phyloP scores from a whole-genome alignment of 2,113 vertebrate genomes.

The Albula glossodonta region DNA sequence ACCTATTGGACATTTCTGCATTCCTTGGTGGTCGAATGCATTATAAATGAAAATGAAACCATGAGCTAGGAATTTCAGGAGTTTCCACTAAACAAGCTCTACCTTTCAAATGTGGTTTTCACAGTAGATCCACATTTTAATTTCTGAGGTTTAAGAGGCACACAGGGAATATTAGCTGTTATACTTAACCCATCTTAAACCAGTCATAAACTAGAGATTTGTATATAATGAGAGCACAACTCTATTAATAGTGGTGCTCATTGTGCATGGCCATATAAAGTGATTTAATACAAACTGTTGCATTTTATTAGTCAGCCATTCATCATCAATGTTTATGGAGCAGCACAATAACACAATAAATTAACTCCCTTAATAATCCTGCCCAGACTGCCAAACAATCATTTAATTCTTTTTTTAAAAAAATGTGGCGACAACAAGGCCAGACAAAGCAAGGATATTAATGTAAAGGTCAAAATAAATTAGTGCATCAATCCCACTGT shows the following conservation, averaged over 20 bases:
- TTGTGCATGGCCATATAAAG: conserved; percentile 27
- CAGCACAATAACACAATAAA: conserved; percentile 38
- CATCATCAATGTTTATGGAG: conserved; percentile 38
- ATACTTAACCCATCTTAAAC: conserved; percentile 27
- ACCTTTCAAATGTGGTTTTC: background rate
- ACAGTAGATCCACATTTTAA: conserved; percentile 14
- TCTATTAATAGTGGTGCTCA: conserved; percentile 26
- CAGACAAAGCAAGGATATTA: conserved; percentile 19
- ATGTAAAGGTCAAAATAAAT: conserved; percentile 37
- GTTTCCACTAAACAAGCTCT: conserved; percentile 35
- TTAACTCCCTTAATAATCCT: conserved; percentile 38
- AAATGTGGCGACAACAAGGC: background rate
- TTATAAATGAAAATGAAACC: conserved; percentile 22
- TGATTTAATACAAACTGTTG: conserved; percentile 26
- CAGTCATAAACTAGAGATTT: conserved; percentile 18
- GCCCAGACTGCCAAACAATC: conserved; percentile 29
- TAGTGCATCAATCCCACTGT: background rate
- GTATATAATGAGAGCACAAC: conserved; percentile 39
- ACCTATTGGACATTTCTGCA: background rate
- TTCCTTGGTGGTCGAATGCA: background rate
- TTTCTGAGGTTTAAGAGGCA: conserved; percentile 29
- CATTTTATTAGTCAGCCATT: conserved; percentile 30
- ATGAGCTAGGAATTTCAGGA: conserved; percentile 26
- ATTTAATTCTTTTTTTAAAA: conserved; percentile 17
- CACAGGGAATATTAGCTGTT: conserved; percentile 20